Evolutionary conservation across 2,888 invertebrate genomes (phyloP), one percentile per base, ranked within the genome.

Genomic region (Timema podura): DNA sequence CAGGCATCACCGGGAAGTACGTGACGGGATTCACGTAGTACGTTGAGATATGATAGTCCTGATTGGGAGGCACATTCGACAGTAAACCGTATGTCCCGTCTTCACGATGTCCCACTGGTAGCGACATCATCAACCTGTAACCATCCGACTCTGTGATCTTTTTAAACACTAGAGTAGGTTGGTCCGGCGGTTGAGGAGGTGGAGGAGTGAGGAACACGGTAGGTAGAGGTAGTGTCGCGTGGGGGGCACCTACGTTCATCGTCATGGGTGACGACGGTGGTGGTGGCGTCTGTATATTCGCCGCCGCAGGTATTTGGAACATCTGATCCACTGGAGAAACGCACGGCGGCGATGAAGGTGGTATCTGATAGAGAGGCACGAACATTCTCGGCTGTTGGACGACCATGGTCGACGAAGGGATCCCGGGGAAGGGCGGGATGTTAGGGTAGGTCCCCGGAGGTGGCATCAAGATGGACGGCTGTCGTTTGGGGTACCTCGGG

Each of bases 1-100:
- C 30, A 30, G 30, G 3, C 30, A 30, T 1, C 3, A 30, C 30
- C 30, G 30, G 30, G 30, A 30, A 66, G 54, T 68, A 68, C 11
- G 68, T 59, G 46, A 65, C 48, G 48, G 47, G 65, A 47, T 71
- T 67, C 15, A 69, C 66, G 67, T 71, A 71, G 67, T 69, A 71
- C 13, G 69, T 57, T 44, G 69, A 66, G 44, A 67, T 68, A 5
- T 67, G 65, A 45, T 69, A 66, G 30, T 59, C 51, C 59, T 69
- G 69, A 11, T 54, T 54, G 9, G 67, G 67, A 30, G 48, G 49
- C 6, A 70, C 70, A 44, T 68, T 65, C 45, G 65, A 59, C 11
- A 71, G 69, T n/a, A 71, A 54, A 13, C 71, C 71, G 54, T 71
- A 71, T 10, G 69, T 69, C 7, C 71, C 71, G 54, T 71, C 71